Base-by-base conservation (phyloP, 2,888 invertebrate genomes). In the Drosophila recens region DNA sequence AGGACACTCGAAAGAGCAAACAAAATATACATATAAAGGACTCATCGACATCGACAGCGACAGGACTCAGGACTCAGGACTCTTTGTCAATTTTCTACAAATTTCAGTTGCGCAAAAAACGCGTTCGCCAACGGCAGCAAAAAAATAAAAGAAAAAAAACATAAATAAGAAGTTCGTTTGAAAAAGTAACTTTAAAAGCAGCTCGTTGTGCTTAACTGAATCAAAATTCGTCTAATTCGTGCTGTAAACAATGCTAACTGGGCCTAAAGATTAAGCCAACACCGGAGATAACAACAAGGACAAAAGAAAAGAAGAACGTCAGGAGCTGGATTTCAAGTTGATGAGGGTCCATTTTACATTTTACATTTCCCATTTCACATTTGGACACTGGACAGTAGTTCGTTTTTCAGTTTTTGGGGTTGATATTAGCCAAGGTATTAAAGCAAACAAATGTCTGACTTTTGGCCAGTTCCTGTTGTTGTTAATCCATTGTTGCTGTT, bases 71-170 rank as follows among this genome's bases (percentile, higher is more conserved):
- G 48, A 23, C 40, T 40, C 56, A 23, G 23, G 23, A 23, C 23
- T 23, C 23, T 23, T 75, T 67, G 77, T 83, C 88, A 88, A 88
- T 83, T 83, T 70, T 74, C 64, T 72, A 73, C 51, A 77, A 80
- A 65, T 74, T 83, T 69, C 52, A 89, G 84, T 85, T 87, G 74
- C 54, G 82, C 72, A 71, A 87, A 84, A 89, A 87, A 72, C 89
- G 89, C 89, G 82, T 84, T 79, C 69, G 84, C 61, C 78, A 72
- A 54, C 87, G 89, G 80, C 75, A 73, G 84, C 75, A 81, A 57
- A 66, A 8, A 23, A 2, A 33, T 10, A 45, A 42, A 27, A 13
- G 67, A 27, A 63, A 57, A 66, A 8, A 23, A 1, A 33, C 6
- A 45, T 38, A 27, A 27, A 13, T 67, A 30, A 13, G 23, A 11